Conservation (phyloP, 1,140 invertebrate species). For the Panagrolaimus sp. region DNA sequence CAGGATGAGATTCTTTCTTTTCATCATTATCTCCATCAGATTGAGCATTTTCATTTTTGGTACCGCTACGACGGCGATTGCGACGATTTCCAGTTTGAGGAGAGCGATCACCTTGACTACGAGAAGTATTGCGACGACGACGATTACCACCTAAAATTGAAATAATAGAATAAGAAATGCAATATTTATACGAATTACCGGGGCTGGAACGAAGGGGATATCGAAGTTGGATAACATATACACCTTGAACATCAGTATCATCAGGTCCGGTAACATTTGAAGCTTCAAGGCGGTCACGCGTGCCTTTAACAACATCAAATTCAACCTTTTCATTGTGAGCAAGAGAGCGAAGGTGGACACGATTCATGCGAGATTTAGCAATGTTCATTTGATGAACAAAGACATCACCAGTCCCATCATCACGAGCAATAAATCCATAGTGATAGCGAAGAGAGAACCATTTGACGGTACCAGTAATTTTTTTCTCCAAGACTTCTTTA, state of each 20-base stretch:
- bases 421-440: slow-evolving; percentile 96
- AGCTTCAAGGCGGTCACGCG: slow-evolving; percentile 70
- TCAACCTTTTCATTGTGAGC: slow-evolving; percentile 95
- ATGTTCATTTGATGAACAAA: slow-evolving; percentile 96
- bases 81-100: too few species aligned
- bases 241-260: slow-evolving; percentile 34
- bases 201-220: slow-evolving; percentile 2
- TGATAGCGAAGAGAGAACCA: slow-evolving; percentile 99
- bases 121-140: too few species aligned
- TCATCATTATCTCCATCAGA: too few species aligned
- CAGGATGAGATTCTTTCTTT: too few species aligned
- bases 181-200: too few species aligned
- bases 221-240: slow-evolving; percentile 8
- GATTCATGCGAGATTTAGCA: slow-evolving; percentile 88
- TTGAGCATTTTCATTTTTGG: too few species aligned
- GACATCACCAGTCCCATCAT: slow-evolving; percentile 97
- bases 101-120: too few species aligned
- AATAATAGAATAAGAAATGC: too few species aligned
- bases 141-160: too few species aligned
- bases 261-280: slow-evolving; percentile 41
- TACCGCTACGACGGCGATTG: too few species aligned
- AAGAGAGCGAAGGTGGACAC: slow-evolving; percentile 83
- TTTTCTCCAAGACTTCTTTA: slow-evolving; percentile 27
- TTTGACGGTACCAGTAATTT: slow-evolving; percentile 81
- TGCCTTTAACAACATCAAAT: slow-evolving; percentile 95